Conservation (phyloP, 1,140 invertebrate genomes). For the Trinorchestia longiramus region DNA sequence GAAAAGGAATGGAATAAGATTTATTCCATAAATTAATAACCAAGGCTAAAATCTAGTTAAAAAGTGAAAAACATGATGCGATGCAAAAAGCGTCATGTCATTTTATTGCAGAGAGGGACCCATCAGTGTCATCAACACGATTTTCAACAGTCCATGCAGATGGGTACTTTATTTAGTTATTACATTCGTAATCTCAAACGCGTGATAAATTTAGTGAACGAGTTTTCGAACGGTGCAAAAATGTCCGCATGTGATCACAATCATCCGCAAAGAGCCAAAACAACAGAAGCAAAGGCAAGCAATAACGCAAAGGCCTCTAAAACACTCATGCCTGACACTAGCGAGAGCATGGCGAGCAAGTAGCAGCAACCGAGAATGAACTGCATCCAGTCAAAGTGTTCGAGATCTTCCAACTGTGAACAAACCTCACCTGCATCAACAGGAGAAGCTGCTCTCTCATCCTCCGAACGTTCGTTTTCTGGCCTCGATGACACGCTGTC, state of each 20-base stretch:
- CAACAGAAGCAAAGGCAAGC: slow-evolving; percentile 33
- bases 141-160: neutral
- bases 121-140: neutral
- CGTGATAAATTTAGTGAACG: neutral
- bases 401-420: neutral
- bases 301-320: slow-evolving; percentile 31
- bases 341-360: slow-evolving; percentile 21
- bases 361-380: slow-evolving; percentile 31
- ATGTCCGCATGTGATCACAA: neutral
- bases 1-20: neutral
- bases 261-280: slow-evolving; percentile 31
- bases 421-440: slow-evolving; percentile 30
- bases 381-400: slow-evolving; percentile 3
- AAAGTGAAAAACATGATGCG: neutral
- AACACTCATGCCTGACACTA: slow-evolving; percentile 12
- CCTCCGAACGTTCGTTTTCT: neutral
- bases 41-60: neutral
- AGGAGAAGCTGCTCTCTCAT: neutral
- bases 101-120: neutral
- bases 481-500: neutral
- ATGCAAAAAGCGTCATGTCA: neutral
- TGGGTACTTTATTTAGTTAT: neutral
- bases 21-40: neutral
- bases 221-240: neutral
- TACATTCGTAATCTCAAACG: neutral